Base-by-base conservation (phyloP, 2,113 vertebrate genomes). In the Rhinoptilus africanus region DNA sequence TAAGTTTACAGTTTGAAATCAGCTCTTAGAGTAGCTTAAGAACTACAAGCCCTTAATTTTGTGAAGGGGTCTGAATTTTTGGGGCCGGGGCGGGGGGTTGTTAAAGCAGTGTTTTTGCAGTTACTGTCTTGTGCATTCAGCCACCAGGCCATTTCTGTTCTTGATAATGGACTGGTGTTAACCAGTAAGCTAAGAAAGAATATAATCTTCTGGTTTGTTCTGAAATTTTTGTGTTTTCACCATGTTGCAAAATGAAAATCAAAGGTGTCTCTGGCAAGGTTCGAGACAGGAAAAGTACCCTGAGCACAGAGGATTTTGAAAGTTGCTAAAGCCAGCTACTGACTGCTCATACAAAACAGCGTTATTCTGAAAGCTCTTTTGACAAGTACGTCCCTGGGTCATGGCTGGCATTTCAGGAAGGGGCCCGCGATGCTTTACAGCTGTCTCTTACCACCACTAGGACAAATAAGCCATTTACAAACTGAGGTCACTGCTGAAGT, bases 401-500 rank as follows among this genome's bases (percentile, higher is more conserved):
- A 59, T 0, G 32, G 87, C 2, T 0, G 1, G 54, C 76, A 84
- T 75, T 92, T 74, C 90, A 84, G 76, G 64, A 92, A 93, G 62
- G 68, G 63, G 68, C 85, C 41, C 60, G 47, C 59, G 83, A 85
- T 23, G 37, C 51, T 93, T 50, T 53, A 66, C 51, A 82, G 54
- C 54, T 43, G 68, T 39, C 51, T 82, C 73, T 78, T 43, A 78
- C 43, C 76, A 92, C 4, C 86, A 23, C 48, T 35, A 82, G 37
- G 83, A 92, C 76, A 95, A 93, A 56, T 14, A 89, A 48, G 14
- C 48, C 73, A 87, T 89, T 94, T 91, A 96, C 41, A 92, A 87
- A 79, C 66, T 43, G 15, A 75, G 28, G 47, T 90, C 72, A 50
- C 17, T 86, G 34, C 34, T 60, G 73, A 93, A 94, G 43, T 1